phyloP scores from a whole-genome alignment of 1,140 invertebrate species.

The Camponotus pennsylvanicus region DNA sequence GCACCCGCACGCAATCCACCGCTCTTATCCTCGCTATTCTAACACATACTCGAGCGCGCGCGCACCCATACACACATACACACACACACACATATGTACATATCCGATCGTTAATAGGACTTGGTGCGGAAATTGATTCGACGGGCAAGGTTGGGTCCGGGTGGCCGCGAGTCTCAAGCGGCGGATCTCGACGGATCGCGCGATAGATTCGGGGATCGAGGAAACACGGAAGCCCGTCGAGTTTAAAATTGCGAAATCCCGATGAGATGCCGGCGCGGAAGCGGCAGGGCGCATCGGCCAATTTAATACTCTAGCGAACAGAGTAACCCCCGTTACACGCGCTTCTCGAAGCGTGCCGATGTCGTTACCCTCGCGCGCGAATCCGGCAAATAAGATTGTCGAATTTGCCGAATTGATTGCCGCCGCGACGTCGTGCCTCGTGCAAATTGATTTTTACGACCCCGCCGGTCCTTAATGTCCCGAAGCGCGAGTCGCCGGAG shows the following conservation, averaged over 20 bases:
- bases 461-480: constrained; percentile 43
- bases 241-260: constrained; percentile 38
- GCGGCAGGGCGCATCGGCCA: constrained; percentile 29
- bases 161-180: constrained; percentile 22
- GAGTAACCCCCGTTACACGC: neutral
- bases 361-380: constrained; percentile 38
- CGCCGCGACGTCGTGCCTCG: constrained; percentile 16
- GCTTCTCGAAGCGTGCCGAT: constrained; percentile 26
- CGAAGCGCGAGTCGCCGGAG: constrained; percentile 39
- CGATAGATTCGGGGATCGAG: neutral
- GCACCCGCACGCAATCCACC: constrained; percentile 16
- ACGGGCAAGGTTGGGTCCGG: constrained; percentile 52
- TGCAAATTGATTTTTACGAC: constrained; percentile 62
- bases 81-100: neutral
- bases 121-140: constrained; percentile 78
- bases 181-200: neutral
- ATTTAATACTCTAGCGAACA: constrained; percentile 53
- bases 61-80: neutral
- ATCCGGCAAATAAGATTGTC: constrained; percentile 61
- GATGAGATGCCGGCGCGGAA: neutral
- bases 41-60: neutral
- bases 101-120: constrained; percentile 76
- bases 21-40: neutral
- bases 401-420: constrained; percentile 61
- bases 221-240: neutral